phyloP scores from a whole-genome alignment of 2,888 invertebrate genomes.

The Apamea monoglypha region DNA sequence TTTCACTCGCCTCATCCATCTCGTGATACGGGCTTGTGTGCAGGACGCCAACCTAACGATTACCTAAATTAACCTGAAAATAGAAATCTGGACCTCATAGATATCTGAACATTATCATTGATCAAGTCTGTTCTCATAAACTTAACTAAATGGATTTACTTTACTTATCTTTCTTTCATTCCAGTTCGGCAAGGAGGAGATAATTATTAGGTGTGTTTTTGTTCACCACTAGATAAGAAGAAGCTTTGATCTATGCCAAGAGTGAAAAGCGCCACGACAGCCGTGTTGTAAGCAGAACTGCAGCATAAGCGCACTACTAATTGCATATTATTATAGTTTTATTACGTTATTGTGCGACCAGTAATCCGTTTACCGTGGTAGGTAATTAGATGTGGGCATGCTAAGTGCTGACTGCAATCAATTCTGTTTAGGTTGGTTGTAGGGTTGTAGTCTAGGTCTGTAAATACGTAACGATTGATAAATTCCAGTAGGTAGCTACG shows the following conservation, averaged over 20 bases:
- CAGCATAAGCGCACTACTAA: not conserved
- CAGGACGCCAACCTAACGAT: not conserved
- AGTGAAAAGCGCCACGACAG: not conserved
- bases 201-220: not conserved
- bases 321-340: not conserved
- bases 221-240: not conserved
- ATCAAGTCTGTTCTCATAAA: not conserved
- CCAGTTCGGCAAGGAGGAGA: slow-evolving; percentile 73
- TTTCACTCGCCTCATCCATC: no score
- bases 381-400: not conserved
- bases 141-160: not conserved
- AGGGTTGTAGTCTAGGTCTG: not conserved
- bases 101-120: not conserved
- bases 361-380: not conserved
- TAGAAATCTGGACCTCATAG: not conserved
- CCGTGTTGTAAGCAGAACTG: not conserved
- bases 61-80: not conserved
- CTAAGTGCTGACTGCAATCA: no score
- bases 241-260: not conserved
- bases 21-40: not conserved
- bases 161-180: slow-evolving; percentile 50
- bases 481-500: not conserved
- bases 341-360: not conserved
- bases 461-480: not conserved
- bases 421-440: not conserved